Evolutionary conservation across 53 echinoderm and acorn worm species (phyloP).

Genomic region (Actinopyga echinites): DNA sequence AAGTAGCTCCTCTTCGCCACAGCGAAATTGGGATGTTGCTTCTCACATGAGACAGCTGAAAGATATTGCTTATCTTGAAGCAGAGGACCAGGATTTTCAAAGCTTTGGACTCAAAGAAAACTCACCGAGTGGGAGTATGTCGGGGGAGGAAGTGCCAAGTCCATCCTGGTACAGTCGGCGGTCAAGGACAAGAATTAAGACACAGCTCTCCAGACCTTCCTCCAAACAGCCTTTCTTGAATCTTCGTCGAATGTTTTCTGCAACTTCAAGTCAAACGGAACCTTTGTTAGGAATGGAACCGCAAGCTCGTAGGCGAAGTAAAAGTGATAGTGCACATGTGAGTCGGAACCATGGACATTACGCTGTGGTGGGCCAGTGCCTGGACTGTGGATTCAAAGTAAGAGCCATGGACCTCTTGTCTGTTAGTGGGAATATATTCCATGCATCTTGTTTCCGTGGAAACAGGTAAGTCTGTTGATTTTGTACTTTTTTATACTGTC

Average conservation of each 20-base stretch:
- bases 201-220: not conserved
- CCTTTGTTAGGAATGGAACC: slow-evolving; percentile 3
- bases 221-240: slow-evolving; percentile 7
- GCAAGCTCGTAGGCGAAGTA: not conserved
- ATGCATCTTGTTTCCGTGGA: slow-evolving; percentile 45
- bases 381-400: slow-evolving; percentile 32
- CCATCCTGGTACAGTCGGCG: not conserved
- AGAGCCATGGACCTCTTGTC: slow-evolving; percentile 34
- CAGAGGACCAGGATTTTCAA: not conserved
- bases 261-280: not conserved
- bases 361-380: slow-evolving; percentile 23
- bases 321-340: slow-evolving; percentile 15
- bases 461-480: slow-evolving; percentile 23
- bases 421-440: slow-evolving; percentile 33
- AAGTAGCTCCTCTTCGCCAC: not conserved
- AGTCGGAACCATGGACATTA: slow-evolving; percentile 19
- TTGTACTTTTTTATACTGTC: not conserved
- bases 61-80: slow-evolving; percentile 41
- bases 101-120: not conserved
- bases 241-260: slow-evolving; percentile 5
- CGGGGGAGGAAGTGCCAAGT: not conserved
- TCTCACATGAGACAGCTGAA: slow-evolving; percentile 36
- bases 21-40: slow-evolving; percentile 23
- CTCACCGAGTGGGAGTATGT: not conserved
- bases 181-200: slow-evolving; percentile 21